Evolutionary conservation across 2,888 invertebrate species (phyloP), one percentile per base, ranked within the genome.

Genomic region (Formica aserva): DNA sequence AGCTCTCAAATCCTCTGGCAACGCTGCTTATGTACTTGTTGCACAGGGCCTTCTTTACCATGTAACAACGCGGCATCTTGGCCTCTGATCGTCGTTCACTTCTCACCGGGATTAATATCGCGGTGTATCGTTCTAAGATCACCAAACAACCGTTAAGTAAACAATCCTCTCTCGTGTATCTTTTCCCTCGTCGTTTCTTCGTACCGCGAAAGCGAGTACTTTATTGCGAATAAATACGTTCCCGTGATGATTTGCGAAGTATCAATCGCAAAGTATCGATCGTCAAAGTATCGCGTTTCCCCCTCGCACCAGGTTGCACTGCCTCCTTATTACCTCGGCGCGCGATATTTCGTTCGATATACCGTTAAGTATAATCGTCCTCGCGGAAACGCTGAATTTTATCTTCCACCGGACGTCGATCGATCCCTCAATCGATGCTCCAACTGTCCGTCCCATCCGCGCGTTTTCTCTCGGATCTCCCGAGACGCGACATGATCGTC

Each of bases 41-140:
- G 95, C 95, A 96, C 93, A 96, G 95, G 83, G 94, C 94, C 94
- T 97, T 97, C 95, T 97, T 97, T 92, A 97, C 97, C 97, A 97
- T 97, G 94, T 97, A 97, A 94, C 97, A 97, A 93, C 97, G 97
- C 95, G 97, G 97, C 97, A 97, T 97, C 92, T 95, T 96, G 95
- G 55, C 82, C n/a, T 52, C 48, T 83, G 63, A 82, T 76, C 65
- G 62, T 71, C 65, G 65, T 41, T 66, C 77, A 41, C 78, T 18
- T 72, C 41, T 8, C 22, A n/a, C 60, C 32, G 45, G 60, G 71
- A 80, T 80, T 80, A 80, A 80, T 60, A 80, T 35, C 60, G 45
- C 71, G 45, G 71, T 26, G n/a, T 78, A 78, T 78, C 63, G 60
- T 22, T 71, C 9, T 35, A 65, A 35, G 60, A 71, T 71, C 45